Evolutionary conservation across 2,888 invertebrate genomes (phyloP), one percentile per base, ranked within the genome.

Genomic region (Trichopria drosophilae): DNA sequence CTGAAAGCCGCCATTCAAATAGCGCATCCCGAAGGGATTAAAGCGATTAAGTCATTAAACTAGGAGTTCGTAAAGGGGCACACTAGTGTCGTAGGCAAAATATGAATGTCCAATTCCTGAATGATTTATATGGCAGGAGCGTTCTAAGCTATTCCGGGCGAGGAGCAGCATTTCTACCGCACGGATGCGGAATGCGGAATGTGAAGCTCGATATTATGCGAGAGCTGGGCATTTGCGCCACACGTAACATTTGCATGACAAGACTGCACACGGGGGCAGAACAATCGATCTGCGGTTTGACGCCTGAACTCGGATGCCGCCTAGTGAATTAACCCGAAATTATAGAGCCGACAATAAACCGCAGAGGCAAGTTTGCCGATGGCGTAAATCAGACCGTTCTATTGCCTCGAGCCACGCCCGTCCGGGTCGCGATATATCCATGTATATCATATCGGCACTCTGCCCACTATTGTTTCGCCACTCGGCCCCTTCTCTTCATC

Each of bases 281-380:
- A 67, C 70, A 72, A 74, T 74, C 71, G 74, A 74, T 74, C 68
- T 69, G 73, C 57, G 73, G 74, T 72, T 73, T 72, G 70, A 73
- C 69, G 71, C 69, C 67, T 63, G 66, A 64, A 68, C 66, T 66
- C 62, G 65, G 66, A 63, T 66, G 65, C 67, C 63, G 67, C 65
- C 67, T 63, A 65, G 66, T 70, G 72, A 73, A 74, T 73, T 72
- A 72, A 70, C 69, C 69, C 69, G 66, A 71, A 73, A 73, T 73
- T 72, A 72, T 69, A 71, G 69, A 65, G 66, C 67, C 68, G 68
- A 71, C 69, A 68, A 71, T 72, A 69, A 69, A 66, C 65, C 60
- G 58, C 62, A 61, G 55, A 53, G 59, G 60, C 59, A 55, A 66
- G 67, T 68, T 69, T 71, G 64, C 61, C 60, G 47, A 45, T 56